phyloP scores from a whole-genome alignment of 2,797 vertebrate genomes.

The Acestrorhynchus altus region DNA sequence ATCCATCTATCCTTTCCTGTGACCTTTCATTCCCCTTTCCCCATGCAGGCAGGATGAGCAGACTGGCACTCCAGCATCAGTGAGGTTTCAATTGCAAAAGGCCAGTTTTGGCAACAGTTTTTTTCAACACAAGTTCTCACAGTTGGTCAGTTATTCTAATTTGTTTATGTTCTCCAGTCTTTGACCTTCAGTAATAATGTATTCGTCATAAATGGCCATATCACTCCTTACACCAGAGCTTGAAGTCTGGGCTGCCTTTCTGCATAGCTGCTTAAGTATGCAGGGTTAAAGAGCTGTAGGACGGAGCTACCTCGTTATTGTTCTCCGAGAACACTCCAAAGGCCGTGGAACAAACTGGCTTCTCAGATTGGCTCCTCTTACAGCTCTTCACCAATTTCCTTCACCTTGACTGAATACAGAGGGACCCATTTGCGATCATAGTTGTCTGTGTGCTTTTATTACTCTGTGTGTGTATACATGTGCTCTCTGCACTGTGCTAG shows the following conservation, averaged over 20 bases:
- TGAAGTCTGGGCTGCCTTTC: constrained; percentile 7
- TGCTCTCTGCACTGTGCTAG: constrained; percentile 61
- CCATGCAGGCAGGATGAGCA: constrained; percentile 34
- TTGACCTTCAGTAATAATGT: background rate
- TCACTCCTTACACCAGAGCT: background rate
- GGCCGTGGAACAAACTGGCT: constrained; percentile 61
- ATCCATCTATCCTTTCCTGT: constrained; percentile 39
- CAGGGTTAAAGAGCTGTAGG: background rate
- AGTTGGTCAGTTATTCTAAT: background rate
- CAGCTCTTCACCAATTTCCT: constrained; percentile 43
- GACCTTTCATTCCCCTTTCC: constrained; percentile 31
- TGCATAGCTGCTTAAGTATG: constrained; percentile 9
- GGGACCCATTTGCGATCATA: constrained; percentile 19
- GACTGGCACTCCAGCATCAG: constrained; percentile 16
- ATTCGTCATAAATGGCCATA: background rate
- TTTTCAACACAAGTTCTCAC: constrained; percentile 2
- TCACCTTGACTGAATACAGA: constrained; percentile 40
- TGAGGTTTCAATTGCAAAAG: constrained; percentile 5
- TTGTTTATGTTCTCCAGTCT: background rate
- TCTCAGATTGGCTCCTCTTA: constrained; percentile 51
- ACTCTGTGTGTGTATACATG: constrained; percentile 62
- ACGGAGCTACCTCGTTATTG: background rate
- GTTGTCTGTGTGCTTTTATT: constrained; percentile 43
- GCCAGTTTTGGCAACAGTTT: constrained; percentile 21
- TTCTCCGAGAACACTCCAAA: constrained; percentile 24